phyloP scores from a whole-genome alignment of 2,113 vertebrate species.

The Tinamus guttatus region DNA sequence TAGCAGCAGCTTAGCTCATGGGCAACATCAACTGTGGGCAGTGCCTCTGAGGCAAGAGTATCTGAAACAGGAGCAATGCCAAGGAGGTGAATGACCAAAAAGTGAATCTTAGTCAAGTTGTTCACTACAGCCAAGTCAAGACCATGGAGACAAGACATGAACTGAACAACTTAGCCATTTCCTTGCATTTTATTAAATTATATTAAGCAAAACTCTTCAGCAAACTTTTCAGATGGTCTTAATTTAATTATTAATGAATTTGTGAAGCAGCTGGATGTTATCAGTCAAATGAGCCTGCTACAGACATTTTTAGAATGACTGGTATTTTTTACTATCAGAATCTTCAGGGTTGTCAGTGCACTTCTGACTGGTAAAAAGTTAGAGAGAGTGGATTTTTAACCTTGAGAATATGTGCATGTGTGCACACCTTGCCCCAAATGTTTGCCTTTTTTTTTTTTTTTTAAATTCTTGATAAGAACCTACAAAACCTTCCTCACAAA shows the following conservation, averaged over 20 bases:
- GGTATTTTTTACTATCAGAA: not conserved
- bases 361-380: not conserved
- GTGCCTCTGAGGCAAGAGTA: not conserved
- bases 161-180: not conserved
- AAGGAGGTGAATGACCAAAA: not conserved
- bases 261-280: not conserved
- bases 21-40: not conserved
- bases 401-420: not conserved
- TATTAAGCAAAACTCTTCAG: not conserved
- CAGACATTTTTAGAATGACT: not conserved
- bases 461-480: not conserved
- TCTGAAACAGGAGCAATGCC: not conserved
- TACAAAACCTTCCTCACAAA: not conserved
- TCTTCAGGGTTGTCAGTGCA: not conserved
- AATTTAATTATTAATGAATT: not conserved
- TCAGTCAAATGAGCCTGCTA: not conserved
- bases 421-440: not conserved
- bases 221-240: not conserved
- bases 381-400: not conserved
- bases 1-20: no score
- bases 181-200: not conserved
- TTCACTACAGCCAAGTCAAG: not conserved
- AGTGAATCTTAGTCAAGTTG: not conserved
- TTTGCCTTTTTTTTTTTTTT: not conserved
- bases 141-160: not conserved